Evolutionary conservation across 1,140 invertebrate species (phyloP).

Genomic region (Nautilus pompilius): DNA sequence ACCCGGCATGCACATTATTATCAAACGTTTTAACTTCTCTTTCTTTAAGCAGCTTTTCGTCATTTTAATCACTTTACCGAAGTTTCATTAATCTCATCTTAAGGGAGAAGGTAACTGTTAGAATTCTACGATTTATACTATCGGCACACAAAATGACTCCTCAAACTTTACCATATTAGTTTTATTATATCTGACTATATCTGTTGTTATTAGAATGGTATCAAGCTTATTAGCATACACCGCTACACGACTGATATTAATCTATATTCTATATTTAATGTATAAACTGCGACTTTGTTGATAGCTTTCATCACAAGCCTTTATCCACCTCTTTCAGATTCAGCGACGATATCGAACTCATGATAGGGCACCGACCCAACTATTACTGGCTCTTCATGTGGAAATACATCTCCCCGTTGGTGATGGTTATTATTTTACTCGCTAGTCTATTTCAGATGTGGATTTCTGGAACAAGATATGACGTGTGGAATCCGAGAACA

Average conservation of each 20-base stretch:
- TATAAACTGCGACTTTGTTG: background rate
- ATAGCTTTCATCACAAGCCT: background rate
- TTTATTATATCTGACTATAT: background rate
- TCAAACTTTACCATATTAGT: background rate
- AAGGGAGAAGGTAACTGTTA: too few relatives aligned
- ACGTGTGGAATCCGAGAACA: conserved; percentile 25
- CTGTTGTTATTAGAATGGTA: background rate
- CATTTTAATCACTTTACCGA: too few relatives aligned
- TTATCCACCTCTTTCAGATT: conserved; percentile 17
- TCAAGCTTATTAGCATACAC: background rate
- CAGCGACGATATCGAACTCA: conserved; percentile 41
- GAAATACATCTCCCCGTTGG: conserved; percentile 71
- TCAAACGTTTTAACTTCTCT: too few relatives aligned
- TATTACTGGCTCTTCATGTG: conserved; percentile 72
- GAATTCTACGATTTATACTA: conserved; percentile 2
- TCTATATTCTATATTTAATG: background rate
- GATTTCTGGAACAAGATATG: conserved; percentile 21
- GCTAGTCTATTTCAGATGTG: conserved; percentile 29
- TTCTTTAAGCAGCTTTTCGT: too few relatives aligned
- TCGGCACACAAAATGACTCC: background rate
- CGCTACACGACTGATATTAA: background rate
- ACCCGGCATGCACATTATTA: too few relatives aligned
- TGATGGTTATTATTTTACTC: conserved; percentile 61
- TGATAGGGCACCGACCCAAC: conserved; percentile 38
- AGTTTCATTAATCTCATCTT: too few relatives aligned